phyloP scores from a whole-genome alignment of 1,140 invertebrate species.

The Tetramorium alpestre region DNA sequence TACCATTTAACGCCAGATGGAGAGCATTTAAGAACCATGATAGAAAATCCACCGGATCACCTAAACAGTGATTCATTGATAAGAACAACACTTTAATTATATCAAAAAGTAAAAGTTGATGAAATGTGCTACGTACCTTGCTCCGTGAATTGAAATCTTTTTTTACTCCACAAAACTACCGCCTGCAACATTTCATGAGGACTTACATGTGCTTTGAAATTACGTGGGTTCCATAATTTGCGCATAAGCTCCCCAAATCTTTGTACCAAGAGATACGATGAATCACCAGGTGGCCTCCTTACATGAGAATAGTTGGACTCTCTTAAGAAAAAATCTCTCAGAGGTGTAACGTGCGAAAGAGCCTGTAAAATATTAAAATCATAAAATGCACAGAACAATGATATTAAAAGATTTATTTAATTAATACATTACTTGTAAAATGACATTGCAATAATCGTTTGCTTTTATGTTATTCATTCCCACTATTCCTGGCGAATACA shows the following conservation, averaged over 20 bases:
- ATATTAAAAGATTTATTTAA: slow-evolving; percentile 7
- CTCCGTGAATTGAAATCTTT: slow-evolving; percentile 99
- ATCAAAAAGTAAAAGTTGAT: neutral
- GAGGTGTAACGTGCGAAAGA: slow-evolving; percentile 96
- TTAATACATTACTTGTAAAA: slow-evolving; percentile 92
- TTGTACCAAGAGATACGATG: slow-evolving; percentile 96
- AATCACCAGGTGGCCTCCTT: slow-evolving; percentile 96
- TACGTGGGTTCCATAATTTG: slow-evolving; percentile 99
- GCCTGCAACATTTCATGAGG: slow-evolving; percentile 99
- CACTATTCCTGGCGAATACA: slow-evolving; percentile 98
- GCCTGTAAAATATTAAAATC: slow-evolving; percentile 87
- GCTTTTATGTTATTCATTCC: slow-evolving; percentile 99
- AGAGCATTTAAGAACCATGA: slow-evolving; percentile 98
- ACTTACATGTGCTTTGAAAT: slow-evolving; percentile 99
- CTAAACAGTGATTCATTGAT: slow-evolving; percentile 84
- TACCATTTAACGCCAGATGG: slow-evolving; percentile 95
- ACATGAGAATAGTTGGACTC: slow-evolving; percentile 97
- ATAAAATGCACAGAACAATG: neutral
- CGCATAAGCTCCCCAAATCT: slow-evolving; percentile 98
- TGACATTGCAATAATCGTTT: slow-evolving; percentile 99
- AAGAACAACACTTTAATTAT: neutral
- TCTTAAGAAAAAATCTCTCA: slow-evolving; percentile 97
- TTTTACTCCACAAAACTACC: slow-evolving; percentile 99
- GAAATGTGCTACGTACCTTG: slow-evolving; percentile 89
- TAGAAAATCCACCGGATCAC: slow-evolving; percentile 98